Percentiles rank a stretch among this genome's conserved stretches.
These are phyloP conservation scores for Murina feae DNA, from an alignment of 2,113 vertebrate genomes.

Conservation along the genomic window DNA sequence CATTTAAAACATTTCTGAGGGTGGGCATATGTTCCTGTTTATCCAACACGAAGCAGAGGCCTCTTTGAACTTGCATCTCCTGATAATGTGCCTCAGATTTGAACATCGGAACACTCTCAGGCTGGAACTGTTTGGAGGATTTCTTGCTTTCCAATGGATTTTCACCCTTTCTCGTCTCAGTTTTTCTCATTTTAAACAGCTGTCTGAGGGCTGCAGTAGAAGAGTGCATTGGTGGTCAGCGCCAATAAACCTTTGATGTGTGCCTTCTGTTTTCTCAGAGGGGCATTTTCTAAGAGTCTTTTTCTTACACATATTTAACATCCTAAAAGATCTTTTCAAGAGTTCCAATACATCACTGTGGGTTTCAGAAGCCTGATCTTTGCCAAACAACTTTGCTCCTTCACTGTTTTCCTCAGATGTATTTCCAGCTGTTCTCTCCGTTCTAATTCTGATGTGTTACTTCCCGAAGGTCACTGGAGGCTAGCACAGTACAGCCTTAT, in stretches of 20 bases:
- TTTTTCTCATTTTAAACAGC: conserved; percentile 46
- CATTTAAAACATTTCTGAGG: conserved; percentile 72
- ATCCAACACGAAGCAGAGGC: conserved; percentile 69
- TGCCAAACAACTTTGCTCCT: conserved; percentile 29
- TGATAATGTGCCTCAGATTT: conserved; percentile 67
- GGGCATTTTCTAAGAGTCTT: conserved; percentile 19
- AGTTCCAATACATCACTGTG: neutral
- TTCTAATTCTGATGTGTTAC: neutral
- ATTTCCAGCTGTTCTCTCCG: neutral
- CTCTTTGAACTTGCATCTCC: conserved; percentile 75
- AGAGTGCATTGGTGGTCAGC: neutral
- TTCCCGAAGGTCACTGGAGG: neutral
- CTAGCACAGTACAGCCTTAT: neutral
- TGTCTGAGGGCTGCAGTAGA: neutral
- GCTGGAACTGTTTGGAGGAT: conserved; percentile 42
- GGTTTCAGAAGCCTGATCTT: neutral
- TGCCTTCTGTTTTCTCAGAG: conserved; percentile 11
- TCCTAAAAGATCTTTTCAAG: neutral
- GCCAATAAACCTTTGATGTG: conserved; percentile 1
- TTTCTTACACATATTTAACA: conserved; percentile 14
- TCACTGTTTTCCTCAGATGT: neutral
- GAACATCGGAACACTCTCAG: conserved; percentile 44
- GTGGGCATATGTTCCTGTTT: conserved; percentile 75
- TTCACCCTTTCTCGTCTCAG: neutral
- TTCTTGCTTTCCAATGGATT: conserved; percentile 46